Base-by-base conservation (phyloP, 2,888 invertebrate species). In the Napeogenes sylphis region DNA sequence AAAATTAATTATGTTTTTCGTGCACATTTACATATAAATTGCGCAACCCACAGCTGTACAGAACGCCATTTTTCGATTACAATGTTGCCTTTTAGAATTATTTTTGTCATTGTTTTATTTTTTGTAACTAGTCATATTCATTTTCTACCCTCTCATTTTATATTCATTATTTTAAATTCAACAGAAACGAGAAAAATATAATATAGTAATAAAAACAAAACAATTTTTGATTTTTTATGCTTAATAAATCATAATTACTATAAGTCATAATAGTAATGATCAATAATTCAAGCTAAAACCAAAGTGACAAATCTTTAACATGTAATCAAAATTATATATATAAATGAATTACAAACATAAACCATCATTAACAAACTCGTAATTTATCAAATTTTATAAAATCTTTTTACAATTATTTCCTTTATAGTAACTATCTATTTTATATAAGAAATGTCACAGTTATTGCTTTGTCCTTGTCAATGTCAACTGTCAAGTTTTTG, bases 11-110 rank as follows among this genome's bases (percentile, higher is more conserved):
- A 73, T 77, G 80, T 79, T 82, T 83, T 86, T 83, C 76, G 78
- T 81, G 81, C 81, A 84, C 82, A 87, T 88, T 89, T 89, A 89
- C 83, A 85, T 84, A 80, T 82, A 89, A 90, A 90, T 90, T 90
- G 90, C 90, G 90, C 90, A 90, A 90, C 86, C 87, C 82, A 83
- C 89, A 90, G 87, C 89, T 90, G 88, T 87, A 85, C 75, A 78
- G 81, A 87, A 88, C 90, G 83, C 90, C 87, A 90, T 90, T 87
- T 87, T 89, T 84, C 76, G 79, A 75, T 75, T 74, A 76, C 66
- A 72, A 76, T 82, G 82, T 81, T 86, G 74, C 78, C 70, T 66
- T 62, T 63, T 65, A 60, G 64, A 65, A 71, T 61, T 63, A 65
- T 61, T n/a, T 55, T 55, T 55, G 51, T 59, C 53, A 47, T 45